These are phyloP conservation scores for Leptinotarsa tumamoca DNA, from an alignment of 2,888 invertebrate species.

Conservation along the genomic window DNA sequence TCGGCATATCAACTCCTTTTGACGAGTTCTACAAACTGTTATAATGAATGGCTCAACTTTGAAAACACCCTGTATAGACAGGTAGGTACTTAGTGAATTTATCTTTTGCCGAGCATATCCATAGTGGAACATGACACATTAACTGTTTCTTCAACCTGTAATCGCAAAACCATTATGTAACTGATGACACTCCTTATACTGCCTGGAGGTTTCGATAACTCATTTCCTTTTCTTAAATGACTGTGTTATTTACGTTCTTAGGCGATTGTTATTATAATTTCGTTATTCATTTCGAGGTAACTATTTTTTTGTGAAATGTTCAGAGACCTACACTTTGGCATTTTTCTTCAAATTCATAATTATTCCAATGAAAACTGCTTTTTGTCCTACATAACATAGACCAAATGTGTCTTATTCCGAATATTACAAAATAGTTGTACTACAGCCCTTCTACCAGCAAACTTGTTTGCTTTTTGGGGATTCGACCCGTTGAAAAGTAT, in stretches of 20 bases:
- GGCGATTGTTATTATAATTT: neutral
- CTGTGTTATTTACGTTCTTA: slow-evolving; percentile 17
- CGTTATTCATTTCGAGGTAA: neutral
- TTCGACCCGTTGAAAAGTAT: no score
- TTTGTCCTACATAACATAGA: no score
- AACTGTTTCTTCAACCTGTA: slow-evolving; percentile 2
- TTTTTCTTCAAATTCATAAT: neutral
- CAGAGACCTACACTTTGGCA: neutral
- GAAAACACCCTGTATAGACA: no score
- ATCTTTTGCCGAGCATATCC: neutral
- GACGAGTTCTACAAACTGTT: no score
- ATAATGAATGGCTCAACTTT: no score
- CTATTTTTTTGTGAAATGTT: neutral
- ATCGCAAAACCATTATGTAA: slow-evolving; percentile 11
- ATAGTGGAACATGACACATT: neutral
- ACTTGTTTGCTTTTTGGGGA: no score
- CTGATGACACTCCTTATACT: slow-evolving; percentile 17
- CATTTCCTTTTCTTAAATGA: neutral
- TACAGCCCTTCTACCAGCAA: no score
- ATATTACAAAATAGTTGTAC: no score
- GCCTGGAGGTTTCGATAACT: neutral
- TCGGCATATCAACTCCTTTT: no score
- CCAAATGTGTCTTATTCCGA: no score
- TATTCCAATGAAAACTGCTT: no score
- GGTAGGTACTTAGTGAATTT: no score